Conservation (phyloP, 2,888 invertebrate species). For the Corbicula japonica region DNA sequence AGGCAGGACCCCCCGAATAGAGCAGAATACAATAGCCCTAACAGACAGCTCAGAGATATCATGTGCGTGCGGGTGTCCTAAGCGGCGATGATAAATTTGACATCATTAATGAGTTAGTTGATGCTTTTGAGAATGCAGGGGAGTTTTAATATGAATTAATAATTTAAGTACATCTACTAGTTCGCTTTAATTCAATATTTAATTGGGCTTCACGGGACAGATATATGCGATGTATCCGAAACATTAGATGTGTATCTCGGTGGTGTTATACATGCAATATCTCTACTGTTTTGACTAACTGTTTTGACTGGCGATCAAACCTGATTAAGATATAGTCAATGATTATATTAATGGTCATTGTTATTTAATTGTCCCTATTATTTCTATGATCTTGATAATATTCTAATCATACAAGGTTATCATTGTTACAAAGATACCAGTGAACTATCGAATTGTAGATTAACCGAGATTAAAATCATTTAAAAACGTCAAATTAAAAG, state of each 20-base stretch:
- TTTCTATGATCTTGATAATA: background rate
- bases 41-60: background rate
- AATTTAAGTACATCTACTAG: too few relatives aligned
- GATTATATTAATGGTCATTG: background rate
- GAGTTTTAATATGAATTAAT: background rate
- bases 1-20: slow-evolving; percentile 1
- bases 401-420: slow-evolving; percentile 3
- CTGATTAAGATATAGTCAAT: background rate
- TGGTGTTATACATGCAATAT: background rate
- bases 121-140: background rate
- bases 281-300: background rate
- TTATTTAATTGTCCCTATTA: background rate
- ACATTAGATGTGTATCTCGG: background rate
- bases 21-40: too few relatives aligned
- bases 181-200: too few relatives aligned
- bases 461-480: background rate
- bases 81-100: background rate
- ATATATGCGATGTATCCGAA: too few relatives aligned
- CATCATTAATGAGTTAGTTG: background rate
- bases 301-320: slow-evolving; percentile 9
- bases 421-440: background rate
- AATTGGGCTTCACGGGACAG: too few relatives aligned
- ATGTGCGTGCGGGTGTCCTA: background rate
- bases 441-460: slow-evolving; percentile 12
- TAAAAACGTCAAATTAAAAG: background rate